Evolutionary conservation across 2,888 invertebrate species (phyloP), one percentile per base, ranked within the genome.

Genomic region (Hypena proboscidalis): DNA sequence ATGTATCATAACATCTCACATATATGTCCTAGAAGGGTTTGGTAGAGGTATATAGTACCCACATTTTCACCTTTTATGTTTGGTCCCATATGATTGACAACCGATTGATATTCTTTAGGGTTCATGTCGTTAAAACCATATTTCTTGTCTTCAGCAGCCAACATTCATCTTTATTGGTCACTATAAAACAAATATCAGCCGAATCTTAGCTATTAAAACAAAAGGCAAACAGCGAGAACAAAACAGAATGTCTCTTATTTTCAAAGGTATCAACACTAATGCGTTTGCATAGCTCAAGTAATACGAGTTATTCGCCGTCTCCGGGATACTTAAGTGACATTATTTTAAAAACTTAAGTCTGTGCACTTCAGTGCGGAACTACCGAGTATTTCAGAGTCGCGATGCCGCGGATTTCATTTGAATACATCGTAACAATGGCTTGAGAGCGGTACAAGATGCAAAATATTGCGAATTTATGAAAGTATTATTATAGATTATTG

Each of bases 321-420:
- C 9, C 19, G 7, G 8, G 1, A 27, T 15, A 34, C 39, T 33
- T 40, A 38, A 39, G 34, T 36, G 29, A 27, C 30, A 22, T 50
- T 44, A 58, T 56, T 46, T 47, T 37, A 39, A 58, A 38, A 54
- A 46, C 35, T 22, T 46, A 52, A 54, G 29, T 57, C 50, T 46
- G 32, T 22, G 32, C 27, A 45, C 36, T 48, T 40, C 35, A 43
- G 30, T 39, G 30, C 39, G 38, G 42, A 65, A 65, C 35, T 53
- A 61, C 52, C 41, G 58, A 58, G 61, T 44, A 62, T 54, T 64
- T 54, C 53, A 59, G 50, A 62, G 57, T 51, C 45, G 44, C 41
- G 29, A 54, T 61, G 46, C 60, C 50, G 44, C 58, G 63, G 71
- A 65, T 69, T 72, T 67, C 54, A 70, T 77, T 74, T 74, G 67